phyloP scores from a whole-genome alignment of 2,113 vertebrate genomes.

The Amazona guildingii region DNA sequence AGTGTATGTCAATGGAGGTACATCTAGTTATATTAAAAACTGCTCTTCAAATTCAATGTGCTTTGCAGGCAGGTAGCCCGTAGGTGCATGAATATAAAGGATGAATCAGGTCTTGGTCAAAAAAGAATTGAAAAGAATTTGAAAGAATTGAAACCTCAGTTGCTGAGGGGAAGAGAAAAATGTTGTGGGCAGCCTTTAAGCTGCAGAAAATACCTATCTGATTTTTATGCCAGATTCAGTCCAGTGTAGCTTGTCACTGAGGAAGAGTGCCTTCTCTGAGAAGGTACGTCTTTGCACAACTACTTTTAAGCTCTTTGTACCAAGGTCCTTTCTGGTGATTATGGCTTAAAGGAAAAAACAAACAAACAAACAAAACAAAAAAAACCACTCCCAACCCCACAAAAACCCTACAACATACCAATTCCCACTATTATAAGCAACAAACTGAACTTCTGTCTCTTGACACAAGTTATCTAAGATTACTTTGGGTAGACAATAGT shows the following conservation, averaged over 20 bases:
- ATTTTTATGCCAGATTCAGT: neutral
- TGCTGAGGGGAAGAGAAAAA: neutral
- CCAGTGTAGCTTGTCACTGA: neutral
- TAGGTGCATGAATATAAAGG: neutral
- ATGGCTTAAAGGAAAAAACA: neutral
- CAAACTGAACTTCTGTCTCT: neutral
- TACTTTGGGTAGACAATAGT: neutral
- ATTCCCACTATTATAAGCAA: neutral
- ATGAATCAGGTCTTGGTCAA: neutral
- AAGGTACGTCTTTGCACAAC: neutral
- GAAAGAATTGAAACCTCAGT: neutral
- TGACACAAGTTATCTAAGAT: neutral
- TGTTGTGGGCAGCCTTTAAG: neutral
- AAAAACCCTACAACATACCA: neutral
- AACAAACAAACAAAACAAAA: neutral
- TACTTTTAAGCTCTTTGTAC: neutral
- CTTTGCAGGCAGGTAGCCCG: neutral
- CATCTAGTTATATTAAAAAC: neutral
- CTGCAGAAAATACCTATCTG: neutral
- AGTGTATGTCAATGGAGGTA: neutral
- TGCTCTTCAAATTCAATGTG: neutral
- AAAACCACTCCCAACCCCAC: neutral
- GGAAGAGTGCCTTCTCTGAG: neutral
- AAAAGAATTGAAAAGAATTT: neutral
- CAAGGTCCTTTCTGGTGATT: neutral